These are phyloP conservation scores for Cladopsammia gracilis DNA, from an alignment of 64 coral and sea anemone species.

Conservation along the genomic window DNA sequence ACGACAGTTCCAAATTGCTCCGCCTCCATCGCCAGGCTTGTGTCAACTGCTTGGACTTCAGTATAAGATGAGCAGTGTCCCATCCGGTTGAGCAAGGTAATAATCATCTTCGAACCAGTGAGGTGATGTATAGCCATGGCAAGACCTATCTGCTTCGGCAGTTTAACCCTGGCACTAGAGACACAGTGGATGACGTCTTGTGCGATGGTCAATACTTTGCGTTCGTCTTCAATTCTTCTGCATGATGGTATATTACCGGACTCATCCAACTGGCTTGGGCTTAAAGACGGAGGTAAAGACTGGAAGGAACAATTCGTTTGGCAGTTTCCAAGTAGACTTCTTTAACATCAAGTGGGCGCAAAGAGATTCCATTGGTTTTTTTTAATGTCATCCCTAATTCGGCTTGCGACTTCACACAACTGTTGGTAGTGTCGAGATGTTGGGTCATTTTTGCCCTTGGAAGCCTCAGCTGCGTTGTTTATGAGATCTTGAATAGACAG, in stretches of 20 bases:
- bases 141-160: slow-evolving; percentile 54
- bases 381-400: slow-evolving; percentile 42
- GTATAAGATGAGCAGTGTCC: slow-evolving; percentile 56
- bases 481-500: slow-evolving; percentile 57
- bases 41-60: not conserved
- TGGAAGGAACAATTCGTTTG: slow-evolving; percentile 19
- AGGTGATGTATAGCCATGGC: slow-evolving; percentile 49
- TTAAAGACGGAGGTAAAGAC: no score
- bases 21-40: not conserved
- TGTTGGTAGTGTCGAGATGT: no score
- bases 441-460: no score
- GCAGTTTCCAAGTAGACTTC: slow-evolving; percentile 28
- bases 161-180: slow-evolving; percentile 25
- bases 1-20: slow-evolving; percentile 37
- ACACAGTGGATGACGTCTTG: slow-evolving; percentile 47
- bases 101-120: slow-evolving; percentile 49
- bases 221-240: not conserved
- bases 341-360: slow-evolving; percentile 46
- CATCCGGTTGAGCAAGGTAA: slow-evolving; percentile 57
- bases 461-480: slow-evolving; percentile 39
- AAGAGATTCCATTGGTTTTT: slow-evolving; percentile 44
- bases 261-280: no score
- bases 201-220: slow-evolving; percentile 4
- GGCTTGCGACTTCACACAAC: not conserved
- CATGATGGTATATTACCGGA: no score